phyloP scores from a whole-genome alignment of 2,888 invertebrate species.

The Theretra japonica region DNA sequence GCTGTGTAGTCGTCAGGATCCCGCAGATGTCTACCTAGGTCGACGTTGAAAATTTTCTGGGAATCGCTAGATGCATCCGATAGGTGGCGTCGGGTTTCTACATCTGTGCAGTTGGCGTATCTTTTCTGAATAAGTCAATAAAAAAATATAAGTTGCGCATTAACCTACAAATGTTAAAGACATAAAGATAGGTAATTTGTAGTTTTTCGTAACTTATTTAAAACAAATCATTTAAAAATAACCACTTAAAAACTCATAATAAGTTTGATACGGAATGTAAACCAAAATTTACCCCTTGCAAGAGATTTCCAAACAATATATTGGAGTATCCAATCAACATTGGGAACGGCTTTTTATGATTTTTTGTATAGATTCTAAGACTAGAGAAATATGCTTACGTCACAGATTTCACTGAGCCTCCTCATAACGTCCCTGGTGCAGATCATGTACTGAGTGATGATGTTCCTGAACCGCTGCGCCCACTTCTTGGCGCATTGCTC shows the following conservation, averaged over 20 bases:
- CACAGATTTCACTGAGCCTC: constrained; percentile 73
- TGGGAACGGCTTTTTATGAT: too few species aligned
- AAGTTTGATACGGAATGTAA: too few species aligned
- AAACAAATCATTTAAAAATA: too few species aligned
- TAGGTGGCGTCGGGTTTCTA: constrained; percentile 58
- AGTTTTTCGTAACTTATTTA: too few species aligned
- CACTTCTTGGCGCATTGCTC: constrained; percentile 77
- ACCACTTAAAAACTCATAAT: too few species aligned
- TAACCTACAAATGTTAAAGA: too few species aligned
- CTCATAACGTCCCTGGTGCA: constrained; percentile 79
- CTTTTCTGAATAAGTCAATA: constrained; percentile 59
- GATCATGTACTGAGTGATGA: constrained; percentile 78
- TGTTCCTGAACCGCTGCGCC: constrained; percentile 71
- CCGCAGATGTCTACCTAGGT: constrained; percentile 70
- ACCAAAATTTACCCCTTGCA: too few species aligned
- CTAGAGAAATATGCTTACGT: constrained; percentile 54
- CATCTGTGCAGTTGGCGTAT: constrained; percentile 78
- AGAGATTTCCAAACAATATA: too few species aligned
- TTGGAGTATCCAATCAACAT: too few species aligned
- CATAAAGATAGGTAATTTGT: too few species aligned
- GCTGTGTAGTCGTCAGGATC: constrained; percentile 75
- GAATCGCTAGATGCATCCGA: constrained; percentile 42
- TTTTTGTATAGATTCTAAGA: background rate
- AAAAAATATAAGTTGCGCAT: background rate
- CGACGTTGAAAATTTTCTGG: constrained; percentile 54